Evolutionary conservation across 2,888 invertebrate species (phyloP).

Genomic region (Drosophila vallismaia): DNA sequence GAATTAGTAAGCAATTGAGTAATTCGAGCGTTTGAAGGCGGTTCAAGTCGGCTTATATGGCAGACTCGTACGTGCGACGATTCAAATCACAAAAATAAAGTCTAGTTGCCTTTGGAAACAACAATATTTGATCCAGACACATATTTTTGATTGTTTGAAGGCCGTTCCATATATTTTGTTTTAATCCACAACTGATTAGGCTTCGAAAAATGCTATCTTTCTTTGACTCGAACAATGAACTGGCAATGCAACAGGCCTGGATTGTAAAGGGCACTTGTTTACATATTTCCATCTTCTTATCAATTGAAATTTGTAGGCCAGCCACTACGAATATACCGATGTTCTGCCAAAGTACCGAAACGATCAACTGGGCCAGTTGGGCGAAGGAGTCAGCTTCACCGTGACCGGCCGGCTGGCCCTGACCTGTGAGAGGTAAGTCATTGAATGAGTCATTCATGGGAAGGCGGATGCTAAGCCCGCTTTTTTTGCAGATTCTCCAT

Average conservation of each 20-base stretch:
- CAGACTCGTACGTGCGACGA: background rate
- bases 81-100: background rate
- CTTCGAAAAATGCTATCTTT: background rate
- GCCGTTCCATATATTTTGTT: background rate
- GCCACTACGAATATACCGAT: constrained; percentile 81
- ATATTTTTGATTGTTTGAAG: background rate
- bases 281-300: background rate
- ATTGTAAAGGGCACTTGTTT: background rate
- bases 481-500: constrained; percentile 81
- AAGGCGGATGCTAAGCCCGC: background rate
- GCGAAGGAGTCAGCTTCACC: constrained; percentile 82
- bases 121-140: background rate
- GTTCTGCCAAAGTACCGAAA: constrained; percentile 77
- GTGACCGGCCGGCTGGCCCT: constrained; percentile 79
- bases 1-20: background rate
- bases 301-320: constrained; percentile 64
- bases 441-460: background rate
- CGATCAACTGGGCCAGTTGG: constrained; percentile 73
- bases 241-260: background rate
- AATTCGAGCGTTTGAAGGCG: background rate
- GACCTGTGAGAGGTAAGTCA: constrained; percentile 82
- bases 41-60: background rate
- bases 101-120: background rate
- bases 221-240: background rate
- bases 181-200: background rate